Conservation (phyloP, 2,888 invertebrate species). For the Ichneumoninae sp. region DNA sequence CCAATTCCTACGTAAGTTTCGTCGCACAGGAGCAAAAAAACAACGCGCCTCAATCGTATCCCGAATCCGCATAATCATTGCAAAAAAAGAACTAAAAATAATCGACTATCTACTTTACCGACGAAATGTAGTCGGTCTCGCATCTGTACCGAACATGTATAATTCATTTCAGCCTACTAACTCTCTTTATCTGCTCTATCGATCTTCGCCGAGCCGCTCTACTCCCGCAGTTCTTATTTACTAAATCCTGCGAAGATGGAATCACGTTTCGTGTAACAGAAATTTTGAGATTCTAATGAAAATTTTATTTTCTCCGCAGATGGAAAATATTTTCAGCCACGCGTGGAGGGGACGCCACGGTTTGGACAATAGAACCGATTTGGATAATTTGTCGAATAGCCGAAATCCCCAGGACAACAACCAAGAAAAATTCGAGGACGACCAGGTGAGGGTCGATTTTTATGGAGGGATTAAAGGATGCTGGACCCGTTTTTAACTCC, state of each 20-base stretch:
- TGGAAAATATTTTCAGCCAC: conserved; percentile 97
- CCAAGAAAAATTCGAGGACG: conserved; percentile 86
- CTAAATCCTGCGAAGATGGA: neutral
- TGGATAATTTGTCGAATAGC: conserved; percentile 67
- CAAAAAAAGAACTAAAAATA: neutral
- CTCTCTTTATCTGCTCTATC: conserved; percentile 33
- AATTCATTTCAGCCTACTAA: conserved; percentile 53
- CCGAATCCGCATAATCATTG: conserved; percentile 25
- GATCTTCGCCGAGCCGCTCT: conserved; percentile 42
- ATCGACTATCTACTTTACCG: neutral
- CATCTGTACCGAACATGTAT: conserved; percentile 26
- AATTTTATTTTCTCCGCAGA: conserved; percentile 85
- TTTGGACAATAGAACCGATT: conserved; percentile 67
- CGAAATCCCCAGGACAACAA: conserved; percentile 56
- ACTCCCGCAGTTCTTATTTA: conserved; percentile 15
- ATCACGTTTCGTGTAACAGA: neutral
- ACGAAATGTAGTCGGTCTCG: neutral
- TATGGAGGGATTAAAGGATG: neutral
- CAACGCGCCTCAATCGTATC: conserved; percentile 2
- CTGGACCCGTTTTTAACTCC: too few species aligned
- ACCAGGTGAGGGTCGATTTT: conserved; percentile 87
- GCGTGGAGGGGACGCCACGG: conserved; percentile 95
- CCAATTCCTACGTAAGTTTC: conserved; percentile 79
- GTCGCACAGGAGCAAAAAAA: conserved; percentile 22
- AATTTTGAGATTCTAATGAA: neutral